Evolutionary conservation across 2,113 vertebrate genomes (phyloP).

Genomic region (Pluvianellus socialis): DNA sequence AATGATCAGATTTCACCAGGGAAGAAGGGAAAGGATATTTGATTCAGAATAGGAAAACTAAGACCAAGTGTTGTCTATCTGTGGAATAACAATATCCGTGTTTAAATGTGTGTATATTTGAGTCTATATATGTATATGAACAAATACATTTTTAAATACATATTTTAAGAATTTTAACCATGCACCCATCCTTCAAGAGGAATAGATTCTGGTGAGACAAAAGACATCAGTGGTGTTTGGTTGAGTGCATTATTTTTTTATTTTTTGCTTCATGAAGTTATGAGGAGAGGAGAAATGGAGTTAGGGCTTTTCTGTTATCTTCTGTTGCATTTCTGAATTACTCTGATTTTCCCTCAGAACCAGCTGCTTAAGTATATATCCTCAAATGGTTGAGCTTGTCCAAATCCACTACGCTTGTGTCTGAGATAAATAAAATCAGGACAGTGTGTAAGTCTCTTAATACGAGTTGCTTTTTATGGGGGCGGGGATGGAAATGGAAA

Average conservation of each 20-base stretch:
- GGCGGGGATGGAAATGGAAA: constrained; percentile 31
- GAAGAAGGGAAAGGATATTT: neutral
- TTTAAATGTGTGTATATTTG: neutral
- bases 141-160: fast-evolving
- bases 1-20: constrained; percentile 27
- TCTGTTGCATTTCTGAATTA: constrained; percentile 57
- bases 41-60: neutral
- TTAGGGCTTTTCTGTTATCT: constrained; percentile 30
- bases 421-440: constrained; percentile 67
- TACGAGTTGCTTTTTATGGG: constrained; percentile 18
- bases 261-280: neutral
- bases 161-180: neutral
- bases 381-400: constrained; percentile 62
- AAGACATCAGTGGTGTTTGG: neutral
- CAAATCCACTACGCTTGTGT: constrained; percentile 64
- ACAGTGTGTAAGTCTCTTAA: constrained; percentile 49
- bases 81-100: neutral
- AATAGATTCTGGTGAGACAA: neutral
- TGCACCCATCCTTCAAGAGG: neutral
- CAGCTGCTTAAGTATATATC: constrained; percentile 71
- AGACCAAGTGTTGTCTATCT: neutral
- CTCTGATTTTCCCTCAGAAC: constrained; percentile 57
- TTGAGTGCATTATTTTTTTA: neutral
- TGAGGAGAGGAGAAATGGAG: neutral
- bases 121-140: neutral